Evolutionary conservation across 1,140 invertebrate species (phyloP).

Genomic region (Elymnias hypermnestra): DNA sequence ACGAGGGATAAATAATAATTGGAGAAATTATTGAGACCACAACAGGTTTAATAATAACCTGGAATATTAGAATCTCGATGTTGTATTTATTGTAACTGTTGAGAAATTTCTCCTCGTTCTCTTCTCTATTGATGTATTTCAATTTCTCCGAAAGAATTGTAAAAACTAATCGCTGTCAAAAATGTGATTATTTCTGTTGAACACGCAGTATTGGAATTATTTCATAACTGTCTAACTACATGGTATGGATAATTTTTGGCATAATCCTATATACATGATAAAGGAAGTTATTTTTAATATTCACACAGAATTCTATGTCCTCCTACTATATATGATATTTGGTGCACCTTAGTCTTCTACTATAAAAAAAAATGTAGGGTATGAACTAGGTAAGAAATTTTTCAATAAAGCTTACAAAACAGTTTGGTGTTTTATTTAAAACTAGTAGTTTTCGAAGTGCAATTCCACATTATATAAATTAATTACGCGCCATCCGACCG

Average conservation of each 20-base stretch:
- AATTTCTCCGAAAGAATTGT: not conserved
- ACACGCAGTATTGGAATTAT: too few relatives aligned
- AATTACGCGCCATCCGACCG: too few relatives aligned
- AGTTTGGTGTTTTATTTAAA: slow-evolving; percentile 5
- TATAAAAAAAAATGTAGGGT: slow-evolving; percentile 25
- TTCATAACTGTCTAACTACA: slow-evolving; percentile 1
- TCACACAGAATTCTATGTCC: slow-evolving; percentile 4
- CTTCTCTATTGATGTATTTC: not conserved
- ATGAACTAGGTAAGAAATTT: slow-evolving; percentile 30
- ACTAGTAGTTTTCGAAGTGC: too few relatives aligned
- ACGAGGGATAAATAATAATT: not conserved
- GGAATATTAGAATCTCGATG: slow-evolving; percentile 6
- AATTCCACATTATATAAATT: too few relatives aligned
- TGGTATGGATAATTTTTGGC: not conserved
- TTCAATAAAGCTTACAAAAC: slow-evolving; percentile 34
- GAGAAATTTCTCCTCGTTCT: slow-evolving; percentile 21
- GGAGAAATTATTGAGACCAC: slow-evolving; percentile 20
- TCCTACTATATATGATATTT: slow-evolving; percentile 19
- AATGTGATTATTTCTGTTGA: too few relatives aligned
- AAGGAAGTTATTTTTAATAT: not conserved
- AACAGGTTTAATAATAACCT: slow-evolving; percentile 13
- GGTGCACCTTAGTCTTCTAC: slow-evolving; percentile 27
- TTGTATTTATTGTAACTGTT: slow-evolving; percentile 12
- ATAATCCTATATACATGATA: too few relatives aligned
- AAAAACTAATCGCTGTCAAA: too few relatives aligned